Percentiles rank a stretch among this genome's conserved stretches.
phyloP scores from a whole-genome alignment of 53 echinoderm and acorn worm species.

The Apostichopus leukothele region DNA sequence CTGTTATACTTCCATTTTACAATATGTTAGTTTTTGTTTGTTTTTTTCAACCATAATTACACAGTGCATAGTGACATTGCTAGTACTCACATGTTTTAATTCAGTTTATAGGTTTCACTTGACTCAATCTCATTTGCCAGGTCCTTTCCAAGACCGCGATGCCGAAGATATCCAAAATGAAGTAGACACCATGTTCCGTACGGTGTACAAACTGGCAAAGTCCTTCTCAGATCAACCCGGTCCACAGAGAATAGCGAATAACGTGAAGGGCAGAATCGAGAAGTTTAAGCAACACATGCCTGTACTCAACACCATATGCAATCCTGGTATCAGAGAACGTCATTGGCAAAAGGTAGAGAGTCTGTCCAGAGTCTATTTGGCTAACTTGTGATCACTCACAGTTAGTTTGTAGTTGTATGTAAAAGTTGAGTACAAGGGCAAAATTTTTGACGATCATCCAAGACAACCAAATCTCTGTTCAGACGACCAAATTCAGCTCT shows the following conservation, averaged over 20 bases:
- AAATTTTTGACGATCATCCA: too few relatives aligned
- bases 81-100: too few relatives aligned
- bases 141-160: constrained; percentile 81
- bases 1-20: too few relatives aligned
- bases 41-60: too few relatives aligned
- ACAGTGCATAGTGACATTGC: too few relatives aligned
- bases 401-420: too few relatives aligned
- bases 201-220: constrained; percentile 79
- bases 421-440: too few relatives aligned
- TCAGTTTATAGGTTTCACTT: background rate
- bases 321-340: constrained; percentile 94
- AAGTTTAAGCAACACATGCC: constrained; percentile 97
- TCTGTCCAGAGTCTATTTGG: too few relatives aligned
- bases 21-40: too few relatives aligned
- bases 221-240: constrained; percentile 90
- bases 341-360: constrained; percentile 83
- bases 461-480: too few relatives aligned
- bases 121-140: constrained; percentile 32
- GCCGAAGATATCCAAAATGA: constrained; percentile 86
- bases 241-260: constrained; percentile 94
- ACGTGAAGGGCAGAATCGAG: constrained; percentile 98
- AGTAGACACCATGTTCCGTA: constrained; percentile 93
- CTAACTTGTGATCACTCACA: too few relatives aligned
- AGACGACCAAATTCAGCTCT: too few relatives aligned
- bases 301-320: constrained; percentile 88